Base-by-base conservation (phyloP, 64 coral and sea anemone species). In the Hydrozoanthus tunicans region DNA sequence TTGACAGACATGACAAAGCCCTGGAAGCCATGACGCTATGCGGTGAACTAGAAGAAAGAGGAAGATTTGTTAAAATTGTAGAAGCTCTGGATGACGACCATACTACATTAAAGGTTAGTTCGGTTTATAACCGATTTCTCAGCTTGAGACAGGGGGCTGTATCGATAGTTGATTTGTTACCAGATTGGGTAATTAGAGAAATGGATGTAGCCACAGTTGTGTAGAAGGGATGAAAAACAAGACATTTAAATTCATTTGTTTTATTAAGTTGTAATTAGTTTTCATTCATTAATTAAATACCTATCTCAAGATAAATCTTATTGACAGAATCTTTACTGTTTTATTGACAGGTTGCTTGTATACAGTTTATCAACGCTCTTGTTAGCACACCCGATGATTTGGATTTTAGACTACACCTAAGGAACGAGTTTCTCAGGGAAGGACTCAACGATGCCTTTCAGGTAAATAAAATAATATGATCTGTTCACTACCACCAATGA, bases 341-440 rank as follows among this genome's bases (percentile, higher is more conserved):
- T 77, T 2, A 53, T 65, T 77, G 12, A 23, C 65, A 99, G 97
- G 94, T 99, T 77, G 97, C 97, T 3, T 99, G 97, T 85, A 62
- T 99, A 51, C 97, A 99, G 67, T 93, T 99, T 73, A 94, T 96
- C 62, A 99, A 99, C 86, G 94, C 97, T 56, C 75, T 99, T 9
- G 94, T 99, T 43, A 96, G 94, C 79, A 96, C 92, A 51, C 97
- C 97, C 12, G 94, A 95, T 80, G 97, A 99, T 26, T 86, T 99
- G 52, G 97, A 99, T 86, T 99, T 99, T 27, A 93, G 97, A 80
- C 80, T 99, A 77, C 97, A 99, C 84, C 85, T 99, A 5, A 91
- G 97, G 70, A 99, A 99, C 92, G 97, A 99, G 90, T 99, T 99
- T 92, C 80, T 96, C 10, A 89, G 97, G 59, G 94, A 95, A 77